phyloP scores from a whole-genome alignment of 2,888 invertebrate species.

The Drosophila longiperda region DNA sequence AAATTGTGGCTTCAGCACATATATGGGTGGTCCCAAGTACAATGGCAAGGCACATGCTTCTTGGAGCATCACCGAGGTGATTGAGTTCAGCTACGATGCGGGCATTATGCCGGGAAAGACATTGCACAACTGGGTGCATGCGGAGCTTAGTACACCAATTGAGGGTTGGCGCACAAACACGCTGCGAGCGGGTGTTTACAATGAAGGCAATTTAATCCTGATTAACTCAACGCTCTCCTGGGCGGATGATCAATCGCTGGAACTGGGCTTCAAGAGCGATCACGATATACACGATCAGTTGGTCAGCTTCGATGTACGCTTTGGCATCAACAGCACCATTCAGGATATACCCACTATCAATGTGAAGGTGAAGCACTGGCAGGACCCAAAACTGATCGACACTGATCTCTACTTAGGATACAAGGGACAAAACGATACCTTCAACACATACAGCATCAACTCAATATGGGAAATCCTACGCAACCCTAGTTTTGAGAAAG shows the following conservation, averaged over 20 bases:
- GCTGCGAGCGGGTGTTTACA: constrained; percentile 85
- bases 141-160: constrained; percentile 87
- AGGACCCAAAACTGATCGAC: constrained; percentile 86
- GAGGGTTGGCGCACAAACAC: constrained; percentile 87
- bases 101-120: constrained; percentile 78
- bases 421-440: constrained; percentile 77
- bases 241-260: constrained; percentile 87
- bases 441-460: constrained; percentile 88
- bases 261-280: constrained; percentile 86
- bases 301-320: constrained; percentile 86
- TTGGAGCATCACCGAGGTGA: constrained; percentile 89
- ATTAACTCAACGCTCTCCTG: constrained; percentile 87
- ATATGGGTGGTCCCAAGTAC: constrained; percentile 82
- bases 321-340: constrained; percentile 87
- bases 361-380: constrained; percentile 86
- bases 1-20: constrained; percentile 88
- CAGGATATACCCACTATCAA: constrained; percentile 87
- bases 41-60: constrained; percentile 87
- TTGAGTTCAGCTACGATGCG: constrained; percentile 84
- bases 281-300: constrained; percentile 84
- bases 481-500: constrained; percentile 87
- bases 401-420: constrained; percentile 86
- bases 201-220: constrained; percentile 85
- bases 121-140: constrained; percentile 83
- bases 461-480: constrained; percentile 89